phyloP scores from a whole-genome alignment of 1,140 invertebrate genomes.

The Neotoxoptera formosana region DNA sequence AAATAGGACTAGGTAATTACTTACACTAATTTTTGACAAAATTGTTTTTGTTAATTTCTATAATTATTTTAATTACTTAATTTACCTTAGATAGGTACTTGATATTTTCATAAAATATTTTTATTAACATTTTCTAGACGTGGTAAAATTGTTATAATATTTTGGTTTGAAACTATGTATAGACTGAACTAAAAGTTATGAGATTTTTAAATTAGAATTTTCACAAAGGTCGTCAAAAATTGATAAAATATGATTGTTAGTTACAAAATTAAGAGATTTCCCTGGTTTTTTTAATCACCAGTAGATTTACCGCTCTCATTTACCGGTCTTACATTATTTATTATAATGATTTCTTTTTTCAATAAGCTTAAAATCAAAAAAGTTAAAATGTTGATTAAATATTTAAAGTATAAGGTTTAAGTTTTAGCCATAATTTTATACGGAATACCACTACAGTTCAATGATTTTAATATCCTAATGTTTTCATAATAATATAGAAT shows the following conservation, averaged over 20 bases:
- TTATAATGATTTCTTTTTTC: neutral
- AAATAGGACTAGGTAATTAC: too few relatives aligned
- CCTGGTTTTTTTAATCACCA: neutral
- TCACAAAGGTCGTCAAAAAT: neutral
- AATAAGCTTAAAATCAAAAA: neutral
- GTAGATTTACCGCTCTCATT: neutral
- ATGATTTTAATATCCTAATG: neutral
- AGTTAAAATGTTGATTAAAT: neutral
- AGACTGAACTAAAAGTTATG: too few relatives aligned
- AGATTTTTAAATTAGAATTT: neutral
- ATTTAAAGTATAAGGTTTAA: neutral
- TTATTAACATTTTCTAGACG: too few relatives aligned
- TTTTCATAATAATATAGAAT: neutral
- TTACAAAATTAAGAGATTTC: neutral
- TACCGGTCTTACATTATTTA: neutral
- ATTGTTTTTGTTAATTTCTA: too few relatives aligned
- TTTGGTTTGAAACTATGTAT: too few relatives aligned
- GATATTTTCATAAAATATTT: too few relatives aligned
- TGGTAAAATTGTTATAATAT: too few relatives aligned
- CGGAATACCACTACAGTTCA: neutral
- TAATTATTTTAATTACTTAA: too few relatives aligned
- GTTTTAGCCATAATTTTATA: neutral
- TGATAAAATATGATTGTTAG: neutral
- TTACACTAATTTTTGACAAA: too few relatives aligned
- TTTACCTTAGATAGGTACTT: too few relatives aligned